These are phyloP conservation scores for Pseudomyrmex sp. DNA, from an alignment of 1,140 invertebrate genomes.

Conservation along the genomic window DNA sequence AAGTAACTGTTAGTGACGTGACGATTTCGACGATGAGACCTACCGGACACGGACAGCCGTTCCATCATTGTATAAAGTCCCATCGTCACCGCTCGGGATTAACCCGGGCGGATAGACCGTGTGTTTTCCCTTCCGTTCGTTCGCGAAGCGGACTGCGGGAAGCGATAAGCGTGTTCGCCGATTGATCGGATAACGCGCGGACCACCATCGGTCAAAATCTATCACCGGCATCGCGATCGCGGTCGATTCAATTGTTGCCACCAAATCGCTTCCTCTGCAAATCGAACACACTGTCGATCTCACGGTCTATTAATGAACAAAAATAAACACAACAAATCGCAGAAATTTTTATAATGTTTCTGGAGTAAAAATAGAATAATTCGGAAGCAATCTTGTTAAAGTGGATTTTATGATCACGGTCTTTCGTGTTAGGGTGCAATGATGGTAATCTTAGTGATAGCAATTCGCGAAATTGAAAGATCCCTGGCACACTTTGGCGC, in stretches of 20 bases:
- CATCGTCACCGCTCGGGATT: constrained; percentile 64
- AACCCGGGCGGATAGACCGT: constrained; percentile 33
- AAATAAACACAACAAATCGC: background rate
- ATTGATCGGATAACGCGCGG: constrained; percentile 42
- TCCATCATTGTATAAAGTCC: constrained; percentile 66
- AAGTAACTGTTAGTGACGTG: constrained; percentile 76
- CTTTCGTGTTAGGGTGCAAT: constrained; percentile 48
- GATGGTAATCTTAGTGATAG: constrained; percentile 57
- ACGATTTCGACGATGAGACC: constrained; percentile 75
- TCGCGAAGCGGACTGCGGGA: constrained; percentile 28
- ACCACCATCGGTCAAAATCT: constrained; percentile 52
- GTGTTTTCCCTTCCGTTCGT: constrained; percentile 62
- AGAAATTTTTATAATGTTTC: too few relatives aligned
- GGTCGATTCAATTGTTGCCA: background rate
- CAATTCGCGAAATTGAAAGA: constrained; percentile 66
- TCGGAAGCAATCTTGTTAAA: constrained; percentile 48
- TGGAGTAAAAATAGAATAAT: background rate
- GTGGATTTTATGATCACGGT: constrained; percentile 19
- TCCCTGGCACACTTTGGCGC: constrained; percentile 43
- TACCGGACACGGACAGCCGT: constrained; percentile 63
- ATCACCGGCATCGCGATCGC: background rate
- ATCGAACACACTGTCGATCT: background rate
- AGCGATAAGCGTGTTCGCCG: constrained; percentile 53
- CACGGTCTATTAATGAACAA: background rate
- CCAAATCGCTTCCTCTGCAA: background rate